Base-by-base conservation (phyloP, 2,888 invertebrate genomes). In the Parnassius glacialis region DNA sequence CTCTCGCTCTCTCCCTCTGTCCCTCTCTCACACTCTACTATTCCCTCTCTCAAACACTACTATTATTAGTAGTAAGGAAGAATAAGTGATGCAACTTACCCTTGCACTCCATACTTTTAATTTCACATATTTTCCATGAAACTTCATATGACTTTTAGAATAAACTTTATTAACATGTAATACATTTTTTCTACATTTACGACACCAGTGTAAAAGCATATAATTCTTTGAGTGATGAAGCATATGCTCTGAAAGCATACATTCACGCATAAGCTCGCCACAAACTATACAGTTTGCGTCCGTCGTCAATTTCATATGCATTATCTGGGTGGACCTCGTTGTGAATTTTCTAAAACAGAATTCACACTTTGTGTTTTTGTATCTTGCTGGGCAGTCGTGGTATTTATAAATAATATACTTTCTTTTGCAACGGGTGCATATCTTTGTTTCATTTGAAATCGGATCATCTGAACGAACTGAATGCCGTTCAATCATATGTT, bases 371-470 rank as follows among this genome's bases (percentile, higher is more conserved):
- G 42, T 42, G 3, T 2, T n/a, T 11, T 42, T 59, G 2, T 10
- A 3, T 10, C 13, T 53, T 20, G n/a, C 41, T 11, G 52, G 59
- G 10, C 59, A 59, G n/a, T 54, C 48, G 48, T 59, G 59, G 20
- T 20, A 59, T 41, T 42, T 54, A 7, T 16, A 9, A 20, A 1
- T 10, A 16, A 16, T 5, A 10, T 41, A 48, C 3, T n/a, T 47
- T 9, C 16, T 12, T 1, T 9, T 5, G 42, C 59, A 59, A 11
- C n/a, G 0, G 9, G 3, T 20, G 20, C 59, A 59, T 9, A 10
- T 2, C 9, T 20, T 48, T 12, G 5, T 12, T 12, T 53, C 3
- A 0, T 12, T 20, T 3, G 2, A 0, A 3, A 16, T 41, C 25
- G 48, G 59, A 7, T 59, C 59, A 16, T 59, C 59, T 1, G 53